phyloP scores from a whole-genome alignment of 2,113 vertebrate species.

The Orthonyx spaldingii region DNA sequence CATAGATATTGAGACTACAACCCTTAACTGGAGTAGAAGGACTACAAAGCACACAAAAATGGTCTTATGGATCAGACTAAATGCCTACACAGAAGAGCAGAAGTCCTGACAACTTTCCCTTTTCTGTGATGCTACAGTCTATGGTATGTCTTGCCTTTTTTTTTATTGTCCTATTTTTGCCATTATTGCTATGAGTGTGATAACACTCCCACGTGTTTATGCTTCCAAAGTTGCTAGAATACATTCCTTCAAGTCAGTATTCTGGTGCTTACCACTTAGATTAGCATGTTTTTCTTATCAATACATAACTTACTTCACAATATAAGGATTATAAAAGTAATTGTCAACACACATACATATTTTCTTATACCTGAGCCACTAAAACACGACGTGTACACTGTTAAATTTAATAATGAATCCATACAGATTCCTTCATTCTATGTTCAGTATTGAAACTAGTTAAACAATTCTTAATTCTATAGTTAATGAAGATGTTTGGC shows the following conservation, averaged over 20 bases:
- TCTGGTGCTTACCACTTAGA: neutral
- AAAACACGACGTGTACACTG: neutral
- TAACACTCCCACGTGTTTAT: neutral
- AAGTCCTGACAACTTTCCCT: neutral
- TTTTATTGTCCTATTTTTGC: neutral
- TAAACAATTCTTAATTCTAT: neutral
- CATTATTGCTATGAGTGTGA: neutral
- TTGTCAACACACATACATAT: neutral
- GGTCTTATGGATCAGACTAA: neutral
- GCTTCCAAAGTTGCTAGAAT: neutral
- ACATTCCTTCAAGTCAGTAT: neutral
- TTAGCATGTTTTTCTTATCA: neutral
- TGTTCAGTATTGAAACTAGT: neutral
- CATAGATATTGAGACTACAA: accelerated
- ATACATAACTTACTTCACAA: neutral
- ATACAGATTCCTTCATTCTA: neutral
- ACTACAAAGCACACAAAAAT: neutral
- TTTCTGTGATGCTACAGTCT: neutral
- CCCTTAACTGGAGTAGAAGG: neutral
- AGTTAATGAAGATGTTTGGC: neutral
- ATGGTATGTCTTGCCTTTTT: neutral
- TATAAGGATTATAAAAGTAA: neutral
- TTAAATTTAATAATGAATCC: neutral
- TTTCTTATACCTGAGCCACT: neutral
- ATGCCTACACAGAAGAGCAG: neutral